A percentile compares a stretch with the other conserved stretches of the same genome.
Conservation (phyloP, 2,113 vertebrate species). For the Odontophorus gujanensis region DNA sequence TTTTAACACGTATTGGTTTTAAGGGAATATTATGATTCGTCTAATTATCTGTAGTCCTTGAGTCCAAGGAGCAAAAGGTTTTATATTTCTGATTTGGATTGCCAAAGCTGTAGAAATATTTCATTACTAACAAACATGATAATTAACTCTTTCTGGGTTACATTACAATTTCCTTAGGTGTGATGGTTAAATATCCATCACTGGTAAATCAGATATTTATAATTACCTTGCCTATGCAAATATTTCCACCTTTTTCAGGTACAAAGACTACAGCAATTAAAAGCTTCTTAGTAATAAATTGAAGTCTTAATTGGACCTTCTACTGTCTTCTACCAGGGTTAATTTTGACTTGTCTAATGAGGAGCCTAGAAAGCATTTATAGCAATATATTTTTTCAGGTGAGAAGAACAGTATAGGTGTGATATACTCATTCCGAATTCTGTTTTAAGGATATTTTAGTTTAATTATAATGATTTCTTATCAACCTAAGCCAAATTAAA, state of each 20-base stretch:
- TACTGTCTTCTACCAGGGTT: neutral
- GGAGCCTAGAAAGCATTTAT: neutral
- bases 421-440: neutral
- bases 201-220: neutral
- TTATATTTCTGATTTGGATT: constrained; percentile 29
- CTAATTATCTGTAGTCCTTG: constrained; percentile 27
- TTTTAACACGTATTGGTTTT: constrained; percentile 9
- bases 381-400: neutral
- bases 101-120: constrained; percentile 1
- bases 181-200: neutral
- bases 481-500: neutral
- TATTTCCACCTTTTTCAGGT: neutral
- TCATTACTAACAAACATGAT: neutral
- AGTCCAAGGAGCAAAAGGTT: constrained; percentile 13
- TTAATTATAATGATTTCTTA: neutral
- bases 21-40: neutral
- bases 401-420: neutral
- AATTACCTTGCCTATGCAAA: neutral
- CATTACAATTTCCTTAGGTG: neutral
- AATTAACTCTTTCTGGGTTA: constrained; percentile 14
- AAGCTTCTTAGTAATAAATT: neutral
- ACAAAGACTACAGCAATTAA: neutral
- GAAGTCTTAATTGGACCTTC: neutral
- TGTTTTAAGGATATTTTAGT: neutral
- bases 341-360: neutral